Base-by-base conservation (phyloP, 2,888 invertebrate genomes). In the Prionchulus punctatus region DNA sequence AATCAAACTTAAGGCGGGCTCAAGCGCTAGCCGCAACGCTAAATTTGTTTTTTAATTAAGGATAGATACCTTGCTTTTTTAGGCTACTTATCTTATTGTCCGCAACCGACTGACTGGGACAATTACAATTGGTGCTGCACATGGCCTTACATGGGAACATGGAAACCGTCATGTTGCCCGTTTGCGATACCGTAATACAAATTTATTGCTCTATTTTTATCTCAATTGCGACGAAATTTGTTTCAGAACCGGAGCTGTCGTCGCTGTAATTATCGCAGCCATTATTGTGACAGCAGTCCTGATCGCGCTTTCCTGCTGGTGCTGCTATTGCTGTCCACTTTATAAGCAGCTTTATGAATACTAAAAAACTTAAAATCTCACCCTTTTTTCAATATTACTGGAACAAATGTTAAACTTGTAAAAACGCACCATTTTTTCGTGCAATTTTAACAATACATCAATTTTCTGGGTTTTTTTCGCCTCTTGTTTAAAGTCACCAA, bases 101-200 rank as follows among this genome's bases (percentile, higher is more conserved):
- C 69, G 3, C 69, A 69, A 57, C 69, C 69, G 30, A 69, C 69
- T 43, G 69, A 69, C 53, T 69, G 68, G 68, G 69, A 69, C 61
- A 70, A 66, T 58, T 70, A 69, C 62, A 69, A 64, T n/a, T 66
- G 65, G 64, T 65, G 65, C 58, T 65, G 65, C 57, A 69, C 67
- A 25, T 69, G 66, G 65, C 69, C 69, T 3, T 69, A 69, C 53
- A 58, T 58, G 62, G 66, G 65, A 47, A 60, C 60, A 28, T 70
- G 69, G 69, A 69, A 69, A 62, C 69, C 69, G 0, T 67, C 67
- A 2, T 69, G 69, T 60, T 69, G 69, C 54, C 67, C 67, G 25
- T 70, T 66, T 59, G 69, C 69, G 48, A 66, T 69, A 45, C 69
- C 69, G 21, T 56, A 55, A 55, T 51, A 4, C 36, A 53, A 12